Base-by-base conservation (phyloP, 2,888 invertebrate species). In the Microplitis deprimator region DNA sequence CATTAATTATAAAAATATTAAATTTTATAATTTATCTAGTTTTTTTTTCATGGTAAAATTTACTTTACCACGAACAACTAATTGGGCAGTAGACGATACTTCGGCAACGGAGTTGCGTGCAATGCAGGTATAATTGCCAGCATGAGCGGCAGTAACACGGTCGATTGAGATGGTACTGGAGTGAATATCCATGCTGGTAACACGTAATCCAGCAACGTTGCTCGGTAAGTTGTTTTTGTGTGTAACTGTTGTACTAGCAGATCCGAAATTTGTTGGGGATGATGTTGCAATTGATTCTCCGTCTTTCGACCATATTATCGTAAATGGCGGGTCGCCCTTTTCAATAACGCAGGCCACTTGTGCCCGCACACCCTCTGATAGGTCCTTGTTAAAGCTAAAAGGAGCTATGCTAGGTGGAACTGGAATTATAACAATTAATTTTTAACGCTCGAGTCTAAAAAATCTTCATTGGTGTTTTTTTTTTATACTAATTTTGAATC, bases 121-220 rank as follows among this genome's bases (percentile, higher is more conserved):
- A 74, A 96, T 94, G 90, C 97, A 97, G n/a, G 96, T 96, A 88
- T 96, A 96, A 90, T 96, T 97, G 86, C 97, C 97, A 84, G 95
- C 96, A 89, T 97, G 96, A 73, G 94, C 92, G 41, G 96, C 96
- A 76, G 94, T 94, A 80, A 97, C 95, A 88, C 94, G 94, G 87
- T 97, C 96, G 84, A 97, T 96, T 84, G 96, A 94, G 83, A 97
- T 92, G 71, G 95, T 95, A 62, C 96, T 95, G 69, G 96, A 95
- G 90, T 96, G 97, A 87, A 96, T 96, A 88, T 97, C 96, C 85
- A 89, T 88, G 86, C 87, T 89, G 86, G 87, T 89, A 79, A 89
- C 87, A 82, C 86, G 86, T 73, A 89, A 87, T 40, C 88, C 88
- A 69, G 86, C 86, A 75, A 80, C 79, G 69, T 79, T 82, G 73